A percentile compares a stretch with the other conserved stretches of the same genome.
phyloP scores from a whole-genome alignment of 1,140 invertebrate genomes.

The Hormaphis cornu region DNA sequence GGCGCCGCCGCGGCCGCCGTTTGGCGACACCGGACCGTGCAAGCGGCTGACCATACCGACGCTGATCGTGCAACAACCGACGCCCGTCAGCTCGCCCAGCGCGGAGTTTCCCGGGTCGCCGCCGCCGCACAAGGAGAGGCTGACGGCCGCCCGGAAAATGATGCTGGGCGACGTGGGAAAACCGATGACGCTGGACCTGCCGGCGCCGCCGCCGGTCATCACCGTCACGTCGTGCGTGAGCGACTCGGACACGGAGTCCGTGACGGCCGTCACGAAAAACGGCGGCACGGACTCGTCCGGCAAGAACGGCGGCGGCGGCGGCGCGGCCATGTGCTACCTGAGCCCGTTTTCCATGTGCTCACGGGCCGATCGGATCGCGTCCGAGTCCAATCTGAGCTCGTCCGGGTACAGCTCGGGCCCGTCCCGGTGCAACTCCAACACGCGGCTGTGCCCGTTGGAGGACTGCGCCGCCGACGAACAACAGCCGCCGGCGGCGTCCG shows the following conservation, averaged over 20 bases:
- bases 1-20: too few relatives aligned
- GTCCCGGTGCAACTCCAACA: slow-evolving; percentile 63
- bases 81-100: slow-evolving; percentile 15
- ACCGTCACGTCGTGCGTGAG: slow-evolving; percentile 62
- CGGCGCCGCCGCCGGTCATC: slow-evolving; percentile 53
- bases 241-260: slow-evolving; percentile 53
- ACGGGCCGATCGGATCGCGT: slow-evolving; percentile 58
- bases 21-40: slow-evolving; percentile 48
- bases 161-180: neutral
- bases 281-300: slow-evolving; percentile 15
- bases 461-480: slow-evolving; percentile 57
- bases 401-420: slow-evolving; percentile 72
- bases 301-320: slow-evolving; percentile 21
- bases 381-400: slow-evolving; percentile 68
- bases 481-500: slow-evolving; percentile 40
- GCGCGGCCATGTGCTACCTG: slow-evolving; percentile 57
- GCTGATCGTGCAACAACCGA: slow-evolving; percentile 2
- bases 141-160: neutral
- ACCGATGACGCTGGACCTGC: neutral
- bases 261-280: neutral
- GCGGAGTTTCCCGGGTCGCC: slow-evolving; percentile 48
- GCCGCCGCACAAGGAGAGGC: slow-evolving; percentile 45
- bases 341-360: slow-evolving; percentile 64
- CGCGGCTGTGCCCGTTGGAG: slow-evolving; percentile 59
- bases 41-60: slow-evolving; percentile 37